phyloP scores from a whole-genome alignment of 2,113 vertebrate genomes.

The Platichthys stellatus region DNA sequence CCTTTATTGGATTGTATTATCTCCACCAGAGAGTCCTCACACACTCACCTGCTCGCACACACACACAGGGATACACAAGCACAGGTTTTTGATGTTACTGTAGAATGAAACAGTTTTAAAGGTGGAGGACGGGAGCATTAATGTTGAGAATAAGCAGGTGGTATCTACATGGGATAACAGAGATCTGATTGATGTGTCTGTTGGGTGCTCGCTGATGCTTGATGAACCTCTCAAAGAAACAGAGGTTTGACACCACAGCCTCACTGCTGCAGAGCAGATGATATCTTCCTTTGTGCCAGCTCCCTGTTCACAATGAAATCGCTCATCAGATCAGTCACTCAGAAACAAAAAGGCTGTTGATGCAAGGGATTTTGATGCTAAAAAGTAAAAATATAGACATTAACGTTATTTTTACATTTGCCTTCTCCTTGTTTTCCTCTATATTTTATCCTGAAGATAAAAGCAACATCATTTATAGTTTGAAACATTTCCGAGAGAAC shows the following conservation, averaged over 20 bases:
- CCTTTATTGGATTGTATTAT: conserved; percentile 51
- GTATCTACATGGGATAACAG: conserved; percentile 29
- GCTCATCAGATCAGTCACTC: not conserved
- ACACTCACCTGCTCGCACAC: not conserved
- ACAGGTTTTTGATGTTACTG: too few relatives aligned
- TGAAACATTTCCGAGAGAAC: too few relatives aligned
- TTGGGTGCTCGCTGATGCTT: conserved; percentile 41
- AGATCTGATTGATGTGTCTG: conserved; percentile 58
- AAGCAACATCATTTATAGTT: too few relatives aligned
- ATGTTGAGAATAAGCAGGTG: conserved; percentile 39
- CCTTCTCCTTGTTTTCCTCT: too few relatives aligned
- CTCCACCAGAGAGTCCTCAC: conserved; percentile 1
- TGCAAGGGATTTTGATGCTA: too few relatives aligned
- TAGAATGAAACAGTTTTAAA: conserved; percentile 21
- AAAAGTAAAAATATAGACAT: too few relatives aligned
- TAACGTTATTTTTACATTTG: too few relatives aligned
- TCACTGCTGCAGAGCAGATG: not conserved
- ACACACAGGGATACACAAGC: not conserved
- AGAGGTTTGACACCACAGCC: conserved; percentile 9
- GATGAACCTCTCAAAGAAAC: conserved; percentile 16
- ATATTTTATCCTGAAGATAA: too few relatives aligned
- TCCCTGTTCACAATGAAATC: not conserved
- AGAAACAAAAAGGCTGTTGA: too few relatives aligned
- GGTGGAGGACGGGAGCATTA: conserved; percentile 21
- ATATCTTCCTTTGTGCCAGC: not conserved